Percentiles rank a stretch among this genome's conserved stretches.
Evolutionary conservation across 2,113 vertebrate genomes (phyloP).

Genomic region (Mobula hypostoma): DNA sequence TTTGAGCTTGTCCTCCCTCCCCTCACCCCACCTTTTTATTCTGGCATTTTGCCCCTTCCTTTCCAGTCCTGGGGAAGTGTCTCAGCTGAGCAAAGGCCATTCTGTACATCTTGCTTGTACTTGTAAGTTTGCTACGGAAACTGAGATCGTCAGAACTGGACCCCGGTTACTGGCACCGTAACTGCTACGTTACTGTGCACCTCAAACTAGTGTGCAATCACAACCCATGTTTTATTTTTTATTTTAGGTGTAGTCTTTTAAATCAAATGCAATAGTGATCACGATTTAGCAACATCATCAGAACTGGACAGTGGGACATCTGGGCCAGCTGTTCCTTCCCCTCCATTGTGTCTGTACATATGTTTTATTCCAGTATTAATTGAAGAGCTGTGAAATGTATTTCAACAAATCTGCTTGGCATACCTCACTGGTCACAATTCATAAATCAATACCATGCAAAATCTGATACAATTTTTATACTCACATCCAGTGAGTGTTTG

Average conservation of each 20-base stretch:
- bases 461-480: slow-evolving; percentile 23
- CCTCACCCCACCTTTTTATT: too few relatives aligned
- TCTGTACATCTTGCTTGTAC: too few relatives aligned
- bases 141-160: too few relatives aligned
- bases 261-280: background rate
- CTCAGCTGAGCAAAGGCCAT: too few relatives aligned
- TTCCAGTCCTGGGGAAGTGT: too few relatives aligned
- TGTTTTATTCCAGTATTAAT: slow-evolving; percentile 1
- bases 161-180: too few relatives aligned
- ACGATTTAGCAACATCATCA: background rate
- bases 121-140: too few relatives aligned
- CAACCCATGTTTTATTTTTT: background rate
- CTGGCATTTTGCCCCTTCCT: too few relatives aligned
- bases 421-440: slow-evolving; percentile 25
- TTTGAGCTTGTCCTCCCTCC: too few relatives aligned
- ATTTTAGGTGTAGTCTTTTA: background rate
- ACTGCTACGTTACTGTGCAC: too few relatives aligned
- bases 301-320: background rate
- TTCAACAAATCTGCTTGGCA: background rate
- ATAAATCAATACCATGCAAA: slow-evolving; percentile 33
- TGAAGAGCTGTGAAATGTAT: slow-evolving; percentile 1
- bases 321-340: background rate
- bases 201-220: background rate
- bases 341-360: background rate
- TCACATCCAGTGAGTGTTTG: background rate